Evolutionary conservation across 2,797 vertebrate genomes (phyloP).

Genomic region (Heliangelus exortis): DNA sequence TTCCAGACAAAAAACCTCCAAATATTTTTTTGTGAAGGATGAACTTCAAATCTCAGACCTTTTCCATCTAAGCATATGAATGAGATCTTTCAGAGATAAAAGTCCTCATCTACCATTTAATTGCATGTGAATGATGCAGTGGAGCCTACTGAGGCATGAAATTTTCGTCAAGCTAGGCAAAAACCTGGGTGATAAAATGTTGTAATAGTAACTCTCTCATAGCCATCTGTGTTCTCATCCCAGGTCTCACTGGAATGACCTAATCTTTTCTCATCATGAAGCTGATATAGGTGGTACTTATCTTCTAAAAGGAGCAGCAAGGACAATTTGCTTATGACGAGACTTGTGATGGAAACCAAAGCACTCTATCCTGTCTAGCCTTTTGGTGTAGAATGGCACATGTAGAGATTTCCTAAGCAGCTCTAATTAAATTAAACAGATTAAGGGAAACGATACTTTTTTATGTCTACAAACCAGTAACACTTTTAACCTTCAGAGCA

Average conservation of each 20-base stretch:
- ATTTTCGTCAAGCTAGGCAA: not conserved
- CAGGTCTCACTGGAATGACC: not conserved
- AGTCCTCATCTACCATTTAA: not conserved
- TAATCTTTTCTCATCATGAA: not conserved
- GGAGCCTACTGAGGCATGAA: not conserved
- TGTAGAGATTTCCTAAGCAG: accelerated
- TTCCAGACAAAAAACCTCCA: not conserved
- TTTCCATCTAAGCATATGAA: not conserved
- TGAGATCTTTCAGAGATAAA: not conserved
- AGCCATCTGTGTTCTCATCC: not conserved
- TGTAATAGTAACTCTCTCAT: not conserved
- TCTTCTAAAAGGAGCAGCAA: not conserved
- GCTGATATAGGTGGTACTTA: not conserved
- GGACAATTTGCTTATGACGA: not conserved
- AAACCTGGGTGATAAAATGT: not conserved
- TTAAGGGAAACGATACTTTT: not conserved
- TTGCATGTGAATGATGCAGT: accelerated
- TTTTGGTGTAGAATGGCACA: not conserved
- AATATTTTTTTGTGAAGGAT: not conserved
- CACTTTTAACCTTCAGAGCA: not conserved
- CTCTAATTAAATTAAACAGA: not conserved
- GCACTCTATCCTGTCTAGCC: not conserved
- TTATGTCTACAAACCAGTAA: not conserved
- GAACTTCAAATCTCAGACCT: not conserved
- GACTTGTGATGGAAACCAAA: not conserved